Percentiles rank a stretch among this genome's conserved stretches.
Conservation (phyloP, 1,140 invertebrate species). For the Microplitis demolitor region DNA sequence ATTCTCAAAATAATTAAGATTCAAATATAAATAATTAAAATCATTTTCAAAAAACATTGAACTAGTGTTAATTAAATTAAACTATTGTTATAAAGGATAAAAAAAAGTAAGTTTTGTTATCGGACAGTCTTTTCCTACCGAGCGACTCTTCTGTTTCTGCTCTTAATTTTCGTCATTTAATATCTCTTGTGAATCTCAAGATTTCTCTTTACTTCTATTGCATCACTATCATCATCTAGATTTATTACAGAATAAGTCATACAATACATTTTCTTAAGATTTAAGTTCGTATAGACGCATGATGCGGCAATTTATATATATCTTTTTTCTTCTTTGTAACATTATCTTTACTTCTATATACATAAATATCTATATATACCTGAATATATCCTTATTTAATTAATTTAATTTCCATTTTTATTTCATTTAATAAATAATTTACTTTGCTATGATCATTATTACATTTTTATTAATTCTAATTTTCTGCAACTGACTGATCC, state of each 20-base stretch:
- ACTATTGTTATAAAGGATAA: background rate
- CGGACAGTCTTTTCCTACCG: background rate
- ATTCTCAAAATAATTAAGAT: background rate
- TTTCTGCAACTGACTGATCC: constrained; percentile 6
- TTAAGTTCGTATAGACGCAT: background rate
- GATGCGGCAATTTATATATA: background rate
- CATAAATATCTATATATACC: background rate
- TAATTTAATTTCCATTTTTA: background rate
- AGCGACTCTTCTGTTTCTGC: background rate
- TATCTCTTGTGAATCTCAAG: background rate
- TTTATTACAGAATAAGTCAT: background rate
- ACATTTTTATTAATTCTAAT: background rate
- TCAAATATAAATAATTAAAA: no score
- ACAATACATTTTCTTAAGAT: background rate
- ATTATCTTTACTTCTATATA: background rate
- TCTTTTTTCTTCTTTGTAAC: background rate
- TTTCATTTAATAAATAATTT: background rate
- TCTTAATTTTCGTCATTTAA: background rate
- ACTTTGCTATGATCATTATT: background rate
- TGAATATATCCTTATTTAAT: no score
- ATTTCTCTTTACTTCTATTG: background rate
- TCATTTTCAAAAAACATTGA: background rate
- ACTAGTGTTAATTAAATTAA: background rate
- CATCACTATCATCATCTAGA: constrained; percentile 10
- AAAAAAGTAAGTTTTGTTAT: background rate